Percentiles rank a stretch among this genome's conserved stretches.
Evolutionary conservation across 35 echinoderm and acorn worm genomes (phyloP).

Genomic region (Hemicentrotus pulcherrimus): DNA sequence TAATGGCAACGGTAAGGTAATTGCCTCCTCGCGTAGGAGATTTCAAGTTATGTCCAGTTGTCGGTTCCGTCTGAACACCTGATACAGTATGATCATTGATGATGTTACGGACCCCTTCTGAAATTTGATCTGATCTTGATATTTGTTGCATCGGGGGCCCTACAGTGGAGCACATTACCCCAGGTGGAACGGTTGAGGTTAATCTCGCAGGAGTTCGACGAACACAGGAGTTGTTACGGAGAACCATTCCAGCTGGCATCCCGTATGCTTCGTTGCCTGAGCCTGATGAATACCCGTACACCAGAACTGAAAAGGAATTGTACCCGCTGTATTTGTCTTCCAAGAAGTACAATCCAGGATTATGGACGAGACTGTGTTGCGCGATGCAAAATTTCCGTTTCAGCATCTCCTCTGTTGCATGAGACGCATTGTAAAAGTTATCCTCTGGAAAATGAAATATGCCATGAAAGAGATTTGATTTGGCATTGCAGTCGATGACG

Average conservation of each 20-base stretch:
- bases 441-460: slow-evolving; percentile 80
- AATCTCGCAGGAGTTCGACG: neutral
- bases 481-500: slow-evolving; percentile 70
- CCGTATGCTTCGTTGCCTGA: slow-evolving; percentile 71
- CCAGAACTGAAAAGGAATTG: slow-evolving; percentile 63
- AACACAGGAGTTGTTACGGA: slow-evolving; percentile 67
- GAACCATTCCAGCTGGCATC: slow-evolving; percentile 77
- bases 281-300: slow-evolving; percentile 68
- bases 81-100: neutral
- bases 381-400: slow-evolving; percentile 65
- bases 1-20: slow-evolving; percentile 67
- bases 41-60: slow-evolving; percentile 36
- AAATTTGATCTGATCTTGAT: neutral
- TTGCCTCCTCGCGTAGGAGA: slow-evolving; percentile 32
- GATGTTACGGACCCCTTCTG: neutral
- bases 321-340: slow-evolving; percentile 49
- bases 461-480: slow-evolving; percentile 68
- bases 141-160: neutral
- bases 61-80: neutral
- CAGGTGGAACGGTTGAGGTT: neutral
- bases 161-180: neutral
- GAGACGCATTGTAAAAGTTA: slow-evolving; percentile 50
- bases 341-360: slow-evolving; percentile 55
- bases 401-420: slow-evolving; percentile 56
- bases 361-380: slow-evolving; percentile 54